These are phyloP conservation scores for Apis laboriosa DNA, from an alignment of 1,140 invertebrate genomes.

Conservation along the genomic window DNA sequence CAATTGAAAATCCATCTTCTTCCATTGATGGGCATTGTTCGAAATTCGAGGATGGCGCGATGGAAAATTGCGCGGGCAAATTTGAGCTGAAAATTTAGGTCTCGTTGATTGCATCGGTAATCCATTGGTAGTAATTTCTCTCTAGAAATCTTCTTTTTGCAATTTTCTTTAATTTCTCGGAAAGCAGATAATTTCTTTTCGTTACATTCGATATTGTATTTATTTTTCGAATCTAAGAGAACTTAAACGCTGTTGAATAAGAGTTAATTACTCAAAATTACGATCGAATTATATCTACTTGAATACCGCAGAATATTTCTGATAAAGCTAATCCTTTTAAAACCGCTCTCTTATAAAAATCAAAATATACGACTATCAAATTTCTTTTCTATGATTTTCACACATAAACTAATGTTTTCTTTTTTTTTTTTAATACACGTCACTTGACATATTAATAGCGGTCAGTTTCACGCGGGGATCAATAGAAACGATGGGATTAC, in stretches of 20 bases:
- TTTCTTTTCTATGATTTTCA: not conserved
- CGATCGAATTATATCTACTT: no score
- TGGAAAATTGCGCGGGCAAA: not conserved
- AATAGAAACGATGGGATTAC: conserved; percentile 17
- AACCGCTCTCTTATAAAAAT: not conserved
- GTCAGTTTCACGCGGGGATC: not conserved
- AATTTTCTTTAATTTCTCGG: not conserved
- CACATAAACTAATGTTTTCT: not conserved
- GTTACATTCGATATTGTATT: no score
- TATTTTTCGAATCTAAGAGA: no score
- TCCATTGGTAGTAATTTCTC: not conserved
- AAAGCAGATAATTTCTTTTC: no score
- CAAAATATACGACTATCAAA: fast-evolving
- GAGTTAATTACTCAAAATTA: no score
- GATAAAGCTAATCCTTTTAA: no score
- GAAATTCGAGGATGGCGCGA: not conserved
- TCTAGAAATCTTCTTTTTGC: not conserved
- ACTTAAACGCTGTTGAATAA: no score
- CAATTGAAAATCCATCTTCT: not conserved
- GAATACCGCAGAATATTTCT: no score
- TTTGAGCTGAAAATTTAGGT: not conserved
- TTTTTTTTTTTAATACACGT: not conserved
- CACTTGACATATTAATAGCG: conserved; percentile 28
- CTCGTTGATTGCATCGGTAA: not conserved
- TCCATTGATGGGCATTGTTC: not conserved